Evolutionary conservation across 2,797 vertebrate species (phyloP).

Genomic region (Avahi laniger): DNA sequence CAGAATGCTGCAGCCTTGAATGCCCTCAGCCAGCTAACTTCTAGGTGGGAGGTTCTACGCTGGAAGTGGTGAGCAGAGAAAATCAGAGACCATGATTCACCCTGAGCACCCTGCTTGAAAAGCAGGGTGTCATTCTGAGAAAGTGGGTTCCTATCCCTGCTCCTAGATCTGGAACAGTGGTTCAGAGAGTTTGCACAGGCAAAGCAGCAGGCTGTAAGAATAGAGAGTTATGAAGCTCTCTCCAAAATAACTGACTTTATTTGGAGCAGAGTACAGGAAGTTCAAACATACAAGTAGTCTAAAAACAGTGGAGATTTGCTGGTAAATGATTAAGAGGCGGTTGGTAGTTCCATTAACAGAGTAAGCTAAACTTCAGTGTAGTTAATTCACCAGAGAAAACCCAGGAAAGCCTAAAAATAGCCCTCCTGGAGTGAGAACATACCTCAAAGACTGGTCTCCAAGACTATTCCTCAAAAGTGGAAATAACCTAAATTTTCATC

Average conservation of each 20-base stretch:
- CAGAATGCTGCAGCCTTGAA: neutral
- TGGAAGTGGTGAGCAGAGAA: neutral
- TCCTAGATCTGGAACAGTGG: neutral
- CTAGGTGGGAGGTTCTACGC: fast-evolving
- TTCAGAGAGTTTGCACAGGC: neutral
- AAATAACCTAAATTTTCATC: neutral
- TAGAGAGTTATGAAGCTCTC: neutral
- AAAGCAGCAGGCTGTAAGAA: neutral
- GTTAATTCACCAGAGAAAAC: neutral
- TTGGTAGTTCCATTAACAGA: neutral
- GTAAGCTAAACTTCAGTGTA: neutral
- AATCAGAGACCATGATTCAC: neutral
- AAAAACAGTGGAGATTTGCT: neutral
- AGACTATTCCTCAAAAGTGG: neutral
- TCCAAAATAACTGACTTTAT: neutral
- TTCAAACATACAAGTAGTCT: neutral
- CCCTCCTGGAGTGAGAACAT: neutral
- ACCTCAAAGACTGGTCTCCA: neutral
- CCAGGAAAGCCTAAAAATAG: neutral
- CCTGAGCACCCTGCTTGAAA: neutral
- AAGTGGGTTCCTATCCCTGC: neutral
- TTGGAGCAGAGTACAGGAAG: neutral
- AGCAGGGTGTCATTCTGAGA: neutral
- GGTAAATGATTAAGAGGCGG: neutral
- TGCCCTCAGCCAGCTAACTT: neutral